Percentiles rank a stretch among this genome's conserved stretches.
phyloP scores from a whole-genome alignment of 2,888 invertebrate species.

The Stenchaetothrips biformis region DNA sequence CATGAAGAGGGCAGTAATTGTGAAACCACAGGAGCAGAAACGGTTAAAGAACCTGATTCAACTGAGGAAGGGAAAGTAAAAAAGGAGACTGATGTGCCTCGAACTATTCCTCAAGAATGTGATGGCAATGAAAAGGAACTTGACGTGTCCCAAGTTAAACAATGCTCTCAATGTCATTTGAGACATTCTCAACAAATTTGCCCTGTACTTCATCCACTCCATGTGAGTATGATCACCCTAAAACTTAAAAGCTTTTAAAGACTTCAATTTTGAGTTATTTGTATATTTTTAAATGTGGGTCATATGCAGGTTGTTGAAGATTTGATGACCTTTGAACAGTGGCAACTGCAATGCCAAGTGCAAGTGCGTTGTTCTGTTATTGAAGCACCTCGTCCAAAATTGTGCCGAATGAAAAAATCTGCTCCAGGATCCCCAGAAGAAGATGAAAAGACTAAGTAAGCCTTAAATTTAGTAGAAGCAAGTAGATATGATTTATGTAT shows the following conservation, averaged over 20 bases:
- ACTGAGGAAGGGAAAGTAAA: not conserved
- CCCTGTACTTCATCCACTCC: slow-evolving; percentile 53
- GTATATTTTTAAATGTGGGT: not conserved
- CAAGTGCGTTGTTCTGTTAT: slow-evolving; percentile 39
- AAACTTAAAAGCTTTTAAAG: not conserved
- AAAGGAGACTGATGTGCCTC: slow-evolving; percentile 37
- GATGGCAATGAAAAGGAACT: slow-evolving; percentile 33
- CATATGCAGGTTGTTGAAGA: slow-evolving; percentile 49
- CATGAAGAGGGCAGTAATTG: slow-evolving; percentile 42
- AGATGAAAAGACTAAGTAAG: slow-evolving; percentile 40
- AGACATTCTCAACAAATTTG: slow-evolving; percentile 59
- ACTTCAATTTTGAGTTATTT: not conserved
- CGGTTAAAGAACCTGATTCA: not conserved
- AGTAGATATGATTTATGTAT: no score
- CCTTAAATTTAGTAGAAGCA: not conserved
- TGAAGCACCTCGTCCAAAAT: slow-evolving; percentile 42
- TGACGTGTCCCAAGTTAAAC: slow-evolving; percentile 53
- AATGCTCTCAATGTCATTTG: slow-evolving; percentile 58
- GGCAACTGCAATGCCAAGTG: slow-evolving; percentile 47
- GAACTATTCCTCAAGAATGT: slow-evolving; percentile 44
- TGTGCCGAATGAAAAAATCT: slow-evolving; percentile 44
- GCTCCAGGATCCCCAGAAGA: slow-evolving; percentile 38
- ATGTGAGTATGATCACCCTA: slow-evolving; percentile 29
- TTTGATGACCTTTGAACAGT: slow-evolving; percentile 49
- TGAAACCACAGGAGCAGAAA: slow-evolving; percentile 52